A percentile compares a stretch with the other conserved stretches of the same genome.
These are phyloP conservation scores for Tetraneura akinire DNA, from an alignment of 1,140 invertebrate species.

Conservation along the genomic window DNA sequence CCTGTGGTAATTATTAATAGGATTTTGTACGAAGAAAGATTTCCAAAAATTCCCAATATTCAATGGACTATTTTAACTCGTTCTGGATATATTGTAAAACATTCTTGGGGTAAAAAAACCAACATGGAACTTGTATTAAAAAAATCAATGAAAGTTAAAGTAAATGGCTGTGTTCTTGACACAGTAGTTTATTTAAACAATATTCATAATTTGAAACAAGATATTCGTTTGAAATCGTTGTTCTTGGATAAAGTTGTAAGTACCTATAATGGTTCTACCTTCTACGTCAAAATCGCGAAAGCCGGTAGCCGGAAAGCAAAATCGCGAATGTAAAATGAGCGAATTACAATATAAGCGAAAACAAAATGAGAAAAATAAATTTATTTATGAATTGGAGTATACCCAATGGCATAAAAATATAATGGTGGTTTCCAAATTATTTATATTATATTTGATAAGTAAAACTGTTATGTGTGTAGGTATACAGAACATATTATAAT, in stretches of 20 bases:
- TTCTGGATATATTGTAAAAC: slow-evolving; percentile 26
- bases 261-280: too few species aligned
- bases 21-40: background rate
- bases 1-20: slow-evolving; percentile 4
- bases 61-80: slow-evolving; percentile 11
- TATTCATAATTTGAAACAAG: slow-evolving; percentile 1
- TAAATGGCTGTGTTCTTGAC: background rate
- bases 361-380: too few species aligned
- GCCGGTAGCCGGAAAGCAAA: too few species aligned
- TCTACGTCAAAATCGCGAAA: too few species aligned
- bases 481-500: too few species aligned
- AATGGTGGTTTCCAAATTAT: too few species aligned
- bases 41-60: background rate
- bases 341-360: too few species aligned
- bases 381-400: too few species aligned
- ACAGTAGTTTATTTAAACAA: background rate
- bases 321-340: too few species aligned
- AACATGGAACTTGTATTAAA: background rate
- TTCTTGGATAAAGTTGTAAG: slow-evolving; percentile 32
- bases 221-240: slow-evolving; percentile 12
- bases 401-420: too few species aligned
- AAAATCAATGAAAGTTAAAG: background rate
- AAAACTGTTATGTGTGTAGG: too few species aligned
- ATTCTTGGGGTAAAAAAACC: slow-evolving; percentile 16
- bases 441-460: too few species aligned